phyloP scores from a whole-genome alignment of 2,113 vertebrate genomes.

The Otis tarda region DNA sequence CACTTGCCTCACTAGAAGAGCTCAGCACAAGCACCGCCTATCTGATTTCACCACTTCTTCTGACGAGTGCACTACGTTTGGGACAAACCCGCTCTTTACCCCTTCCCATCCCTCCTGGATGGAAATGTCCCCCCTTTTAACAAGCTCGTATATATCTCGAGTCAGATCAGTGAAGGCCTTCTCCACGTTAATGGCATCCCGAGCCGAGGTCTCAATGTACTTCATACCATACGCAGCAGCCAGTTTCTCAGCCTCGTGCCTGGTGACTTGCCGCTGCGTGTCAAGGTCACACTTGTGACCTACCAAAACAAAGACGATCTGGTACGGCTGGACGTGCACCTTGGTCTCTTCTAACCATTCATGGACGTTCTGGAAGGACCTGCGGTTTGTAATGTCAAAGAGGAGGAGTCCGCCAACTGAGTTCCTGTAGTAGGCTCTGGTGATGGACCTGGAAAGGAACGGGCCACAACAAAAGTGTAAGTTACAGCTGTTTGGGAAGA shows the following conservation, averaged over 20 bases:
- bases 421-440: slow-evolving; percentile 92
- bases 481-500: background rate
- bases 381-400: slow-evolving; percentile 97
- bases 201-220: slow-evolving; percentile 95
- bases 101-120: slow-evolving; percentile 99
- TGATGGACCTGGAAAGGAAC: slow-evolving; percentile 84
- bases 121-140: slow-evolving; percentile 91
- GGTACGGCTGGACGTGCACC: slow-evolving; percentile 93
- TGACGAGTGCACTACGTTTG: slow-evolving; percentile 93
- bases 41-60: slow-evolving; percentile 93
- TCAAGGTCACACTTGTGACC: slow-evolving; percentile 98
- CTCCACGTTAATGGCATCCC: slow-evolving; percentile 96
- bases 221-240: slow-evolving; percentile 90
- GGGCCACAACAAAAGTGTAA: background rate
- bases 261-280: slow-evolving; percentile 90
- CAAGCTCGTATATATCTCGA: slow-evolving; percentile 92
- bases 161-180: slow-evolving; percentile 97
- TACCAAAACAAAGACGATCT: slow-evolving; percentile 94
- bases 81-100: slow-evolving; percentile 95
- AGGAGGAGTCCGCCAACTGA: slow-evolving; percentile 96
- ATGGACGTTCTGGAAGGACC: slow-evolving; percentile 96
- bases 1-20: slow-evolving; percentile 26
- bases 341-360: slow-evolving; percentile 92
- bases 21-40: slow-evolving; percentile 92
- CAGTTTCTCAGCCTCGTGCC: slow-evolving; percentile 94